Percentiles rank a stretch among this genome's conserved stretches.
Conservation (phyloP, 2,888 invertebrate species). For the Rhopalosiphum nymphaeae region DNA sequence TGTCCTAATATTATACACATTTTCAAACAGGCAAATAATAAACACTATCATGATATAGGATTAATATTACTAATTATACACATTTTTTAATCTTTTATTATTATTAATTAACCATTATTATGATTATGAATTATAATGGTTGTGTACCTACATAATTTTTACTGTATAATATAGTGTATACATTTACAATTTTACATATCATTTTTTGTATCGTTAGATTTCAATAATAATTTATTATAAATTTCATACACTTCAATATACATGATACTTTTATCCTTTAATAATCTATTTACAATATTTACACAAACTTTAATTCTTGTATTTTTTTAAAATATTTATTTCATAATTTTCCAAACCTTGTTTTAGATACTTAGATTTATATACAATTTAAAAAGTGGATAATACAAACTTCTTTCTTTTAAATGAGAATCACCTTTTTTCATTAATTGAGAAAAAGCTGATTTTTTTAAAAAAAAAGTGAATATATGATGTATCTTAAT, state of each 20-base stretch:
- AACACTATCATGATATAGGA: neutral
- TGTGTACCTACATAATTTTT: neutral
- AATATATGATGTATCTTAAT: no score
- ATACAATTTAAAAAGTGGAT: neutral
- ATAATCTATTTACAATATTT: neutral
- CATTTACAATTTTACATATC: neutral
- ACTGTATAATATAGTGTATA: neutral
- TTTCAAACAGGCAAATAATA: neutral
- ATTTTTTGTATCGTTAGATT: neutral
- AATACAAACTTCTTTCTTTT: neutral
- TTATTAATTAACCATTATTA: neutral
- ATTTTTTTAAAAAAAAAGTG: neutral
- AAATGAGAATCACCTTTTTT: neutral
- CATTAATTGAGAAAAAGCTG: neutral
- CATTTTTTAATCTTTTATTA: neutral
- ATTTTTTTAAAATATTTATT: neutral
- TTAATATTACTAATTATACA: no score
- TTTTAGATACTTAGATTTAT: neutral
- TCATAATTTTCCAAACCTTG: neutral
- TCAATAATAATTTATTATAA: neutral
- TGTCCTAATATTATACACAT: neutral
- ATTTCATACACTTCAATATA: no score
- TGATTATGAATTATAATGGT: neutral
- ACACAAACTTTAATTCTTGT: neutral
- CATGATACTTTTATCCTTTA: neutral